Conservation (phyloP, 2,113 vertebrate genomes). For the Ciconia maguari region DNA sequence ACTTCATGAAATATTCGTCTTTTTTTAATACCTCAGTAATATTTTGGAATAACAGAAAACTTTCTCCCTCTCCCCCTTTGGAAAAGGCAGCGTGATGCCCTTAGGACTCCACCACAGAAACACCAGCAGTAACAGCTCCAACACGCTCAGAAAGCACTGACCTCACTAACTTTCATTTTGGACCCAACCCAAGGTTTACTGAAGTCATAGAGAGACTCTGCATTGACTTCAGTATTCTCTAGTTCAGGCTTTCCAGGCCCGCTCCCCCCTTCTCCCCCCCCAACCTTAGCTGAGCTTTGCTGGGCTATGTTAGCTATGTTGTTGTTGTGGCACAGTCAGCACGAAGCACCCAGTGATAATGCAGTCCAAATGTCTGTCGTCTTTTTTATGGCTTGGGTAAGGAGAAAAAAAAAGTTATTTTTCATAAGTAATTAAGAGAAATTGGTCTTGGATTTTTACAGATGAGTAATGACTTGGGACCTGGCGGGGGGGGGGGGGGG, state of each 20-base stretch:
- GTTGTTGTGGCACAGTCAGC: background rate
- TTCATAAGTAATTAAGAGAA: slow-evolving; percentile 8
- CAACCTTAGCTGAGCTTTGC: background rate
- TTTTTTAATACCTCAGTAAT: background rate
- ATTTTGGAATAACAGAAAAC: background rate
- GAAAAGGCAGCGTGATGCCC: background rate
- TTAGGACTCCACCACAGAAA: background rate
- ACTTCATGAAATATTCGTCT: slow-evolving; percentile 38
- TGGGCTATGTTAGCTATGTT: background rate
- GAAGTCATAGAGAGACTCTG: background rate
- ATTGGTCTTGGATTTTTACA: background rate
- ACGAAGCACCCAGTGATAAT: background rate
- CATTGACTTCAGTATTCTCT: background rate
- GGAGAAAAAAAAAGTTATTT: background rate
- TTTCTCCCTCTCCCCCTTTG: background rate
- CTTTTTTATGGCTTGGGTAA: background rate
- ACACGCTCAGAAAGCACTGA: background rate
- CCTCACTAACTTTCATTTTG: background rate
- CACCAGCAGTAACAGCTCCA: background rate
- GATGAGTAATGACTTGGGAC: background rate
- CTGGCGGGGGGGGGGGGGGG: no score
- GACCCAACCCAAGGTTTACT: background rate
- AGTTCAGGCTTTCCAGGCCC: background rate
- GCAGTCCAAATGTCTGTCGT: background rate
- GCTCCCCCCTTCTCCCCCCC: background rate